These are phyloP conservation scores for Myopa tessellatipennis DNA, from an alignment of 2,888 invertebrate species.

Conservation along the genomic window DNA sequence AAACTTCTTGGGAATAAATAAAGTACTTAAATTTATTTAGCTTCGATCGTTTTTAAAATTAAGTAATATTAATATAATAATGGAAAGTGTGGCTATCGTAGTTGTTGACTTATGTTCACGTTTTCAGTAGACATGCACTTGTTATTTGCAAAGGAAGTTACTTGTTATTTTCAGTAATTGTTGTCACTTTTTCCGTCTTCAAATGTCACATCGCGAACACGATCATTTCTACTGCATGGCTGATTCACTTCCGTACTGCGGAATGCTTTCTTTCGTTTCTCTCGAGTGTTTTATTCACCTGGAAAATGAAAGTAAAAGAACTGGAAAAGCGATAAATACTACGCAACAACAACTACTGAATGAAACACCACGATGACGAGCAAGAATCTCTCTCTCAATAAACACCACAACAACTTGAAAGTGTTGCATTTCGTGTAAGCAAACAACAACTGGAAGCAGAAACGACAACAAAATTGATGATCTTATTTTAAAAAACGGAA, in stretches of 20 bases:
- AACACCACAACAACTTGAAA: neutral
- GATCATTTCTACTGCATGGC: neutral
- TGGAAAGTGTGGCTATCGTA: no score
- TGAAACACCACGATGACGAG: neutral
- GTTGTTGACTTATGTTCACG: no score
- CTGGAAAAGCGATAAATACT: conserved; percentile 31
- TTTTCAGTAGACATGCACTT: no score
- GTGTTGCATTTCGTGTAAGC: neutral
- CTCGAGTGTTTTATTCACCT: conserved; percentile 1
- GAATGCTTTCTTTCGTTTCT: neutral
- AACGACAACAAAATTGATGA: neutral
- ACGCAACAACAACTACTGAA: conserved; percentile 4
- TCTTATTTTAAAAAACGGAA: neutral
- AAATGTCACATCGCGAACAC: neutral
- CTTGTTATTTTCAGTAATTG: neutral
- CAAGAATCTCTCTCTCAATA: conserved; percentile 10
- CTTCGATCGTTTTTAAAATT: no score
- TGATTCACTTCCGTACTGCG: neutral
- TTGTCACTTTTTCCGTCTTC: neutral
- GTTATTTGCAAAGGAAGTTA: no score
- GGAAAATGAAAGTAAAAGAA: conserved; percentile 41
- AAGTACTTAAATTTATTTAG: no score
- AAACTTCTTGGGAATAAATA: no score
- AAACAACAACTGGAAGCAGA: neutral
- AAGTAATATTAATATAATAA: no score